A percentile compares a stretch with the other conserved stretches of the same genome.
These are phyloP conservation scores for Antennarius striatus DNA, from an alignment of 2,113 vertebrate genomes.

Conservation along the genomic window DNA sequence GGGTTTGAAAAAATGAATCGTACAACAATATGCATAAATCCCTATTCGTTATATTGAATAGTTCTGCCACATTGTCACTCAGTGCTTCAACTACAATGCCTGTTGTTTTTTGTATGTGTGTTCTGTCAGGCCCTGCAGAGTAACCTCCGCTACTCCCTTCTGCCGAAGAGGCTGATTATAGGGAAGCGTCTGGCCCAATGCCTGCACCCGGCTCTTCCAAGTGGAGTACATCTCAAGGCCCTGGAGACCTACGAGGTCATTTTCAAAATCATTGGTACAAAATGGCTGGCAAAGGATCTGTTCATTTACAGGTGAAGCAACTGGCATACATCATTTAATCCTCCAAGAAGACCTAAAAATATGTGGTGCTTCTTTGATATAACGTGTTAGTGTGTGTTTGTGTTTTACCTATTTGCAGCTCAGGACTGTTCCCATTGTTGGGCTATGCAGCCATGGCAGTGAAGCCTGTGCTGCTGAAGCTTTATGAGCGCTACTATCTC, in stretches of 20 bases:
- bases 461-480: slow-evolving; percentile 87
- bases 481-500: slow-evolving; percentile 97
- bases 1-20: neutral
- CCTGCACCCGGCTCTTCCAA: slow-evolving; percentile 94
- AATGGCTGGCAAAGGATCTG: slow-evolving; percentile 90
- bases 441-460: slow-evolving; percentile 94
- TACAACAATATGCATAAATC: neutral
- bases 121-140: slow-evolving; percentile 91
- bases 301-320: slow-evolving; percentile 88
- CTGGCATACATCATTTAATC: neutral
- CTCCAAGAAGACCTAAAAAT: slow-evolving; percentile 2
- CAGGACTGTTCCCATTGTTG: slow-evolving; percentile 93
- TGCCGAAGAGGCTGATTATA: slow-evolving; percentile 90
- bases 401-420: slow-evolving; percentile 73
- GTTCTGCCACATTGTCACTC: neutral
- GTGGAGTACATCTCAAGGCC: slow-evolving; percentile 95
- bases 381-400: slow-evolving; percentile 15
- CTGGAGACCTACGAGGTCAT: slow-evolving; percentile 97
- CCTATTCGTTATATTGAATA: neutral
- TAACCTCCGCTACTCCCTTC: slow-evolving; percentile 92
- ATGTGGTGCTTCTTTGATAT: neutral
- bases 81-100: neutral
- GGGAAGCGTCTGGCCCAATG: slow-evolving; percentile 96
- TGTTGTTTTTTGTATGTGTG: neutral
- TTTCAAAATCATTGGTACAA: slow-evolving; percentile 97